Evolutionary conservation across 2,113 vertebrate genomes (phyloP), one percentile per base, ranked within the genome.

Genomic region (Vanacampus margaritifer): DNA sequence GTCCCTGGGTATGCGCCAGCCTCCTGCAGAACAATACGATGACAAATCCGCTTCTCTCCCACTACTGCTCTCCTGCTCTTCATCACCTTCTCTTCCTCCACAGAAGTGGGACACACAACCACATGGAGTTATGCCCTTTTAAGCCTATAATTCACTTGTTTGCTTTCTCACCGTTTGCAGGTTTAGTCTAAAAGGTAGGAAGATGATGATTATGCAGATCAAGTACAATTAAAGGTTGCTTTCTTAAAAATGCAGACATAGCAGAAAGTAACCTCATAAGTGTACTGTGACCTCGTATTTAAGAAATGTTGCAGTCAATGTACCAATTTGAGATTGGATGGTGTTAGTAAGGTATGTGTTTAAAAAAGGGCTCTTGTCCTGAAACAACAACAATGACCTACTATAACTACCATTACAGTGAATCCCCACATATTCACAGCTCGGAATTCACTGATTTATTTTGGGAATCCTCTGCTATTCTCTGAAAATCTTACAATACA

Each of bases 91-190:
- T 43, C 1, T 43, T 57, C 19, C 32, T 72, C 45, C 26, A 75
- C 71, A 73, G 69, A 76, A 79, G 63, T 74, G 41, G 63, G 85
- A 81, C 73, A 79, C 68, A 75, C 65, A 81, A 21, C 41, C 1
- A 62, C 45, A 65, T 73, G 24, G 64, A 80, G 71, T 64, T 65
- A 66, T 78, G 73, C 64, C 39, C 32, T 79, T 75, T 69, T 78
- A 79, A 32, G 80, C 76, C 79, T 19, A 53, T 83, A 84, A 80
- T 82, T 84, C 74, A 81, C 70, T 64, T 63, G 56, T 69, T 65
- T 65, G 75, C 28, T 17, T 61, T 78, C 72, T 78, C 74, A 61
- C 43, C 72, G 69, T 78, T 59, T 75, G 63, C 63, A 67, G 68
- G 64, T 68, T 76, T 67, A 68, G 45, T n/a, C 65, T 68, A 73